Percentiles rank a stretch among this genome's conserved stretches.
Evolutionary conservation across 2,888 invertebrate genomes (phyloP).

Genomic region (Piscicola geometra): DNA sequence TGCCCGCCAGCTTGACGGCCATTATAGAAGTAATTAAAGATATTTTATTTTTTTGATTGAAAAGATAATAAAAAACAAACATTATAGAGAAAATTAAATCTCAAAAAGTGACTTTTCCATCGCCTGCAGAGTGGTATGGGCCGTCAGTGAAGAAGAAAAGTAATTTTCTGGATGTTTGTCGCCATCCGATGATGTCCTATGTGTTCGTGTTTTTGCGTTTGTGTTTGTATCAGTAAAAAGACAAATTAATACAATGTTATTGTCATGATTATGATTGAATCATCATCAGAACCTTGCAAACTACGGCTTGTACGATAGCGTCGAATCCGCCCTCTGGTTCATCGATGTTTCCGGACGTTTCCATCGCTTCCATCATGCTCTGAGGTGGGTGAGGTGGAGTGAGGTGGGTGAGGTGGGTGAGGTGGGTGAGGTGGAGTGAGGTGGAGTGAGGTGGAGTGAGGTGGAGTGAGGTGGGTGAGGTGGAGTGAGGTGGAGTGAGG

Average conservation of each 20-base stretch:
- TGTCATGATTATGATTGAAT: too few relatives aligned
- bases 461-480: too few relatives aligned
- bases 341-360: conserved; percentile 92
- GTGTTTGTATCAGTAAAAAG: too few relatives aligned
- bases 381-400: conserved; percentile 36
- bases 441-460: too few relatives aligned
- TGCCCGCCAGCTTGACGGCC: conserved; percentile 53
- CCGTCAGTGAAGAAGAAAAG: conserved; percentile 97
- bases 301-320: conserved; percentile 97
- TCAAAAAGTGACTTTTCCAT: conserved; percentile 70
- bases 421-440: too few relatives aligned
- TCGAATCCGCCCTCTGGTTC: conserved; percentile 99
- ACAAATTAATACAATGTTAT: too few relatives aligned
- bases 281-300: conserved; percentile 58
- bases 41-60: not conserved
- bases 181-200: conserved; percentile 82
- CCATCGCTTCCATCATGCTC: conserved; percentile 48
- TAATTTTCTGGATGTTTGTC: conserved; percentile 82
- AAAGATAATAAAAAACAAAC: not conserved
- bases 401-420: too few relatives aligned
- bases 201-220: not conserved
- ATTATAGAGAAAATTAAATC: not conserved
- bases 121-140: conserved; percentile 99
- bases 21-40: not conserved
- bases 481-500: too few relatives aligned